Base-by-base conservation (phyloP, 2,888 invertebrate genomes). In the Stenodema calcarata region DNA sequence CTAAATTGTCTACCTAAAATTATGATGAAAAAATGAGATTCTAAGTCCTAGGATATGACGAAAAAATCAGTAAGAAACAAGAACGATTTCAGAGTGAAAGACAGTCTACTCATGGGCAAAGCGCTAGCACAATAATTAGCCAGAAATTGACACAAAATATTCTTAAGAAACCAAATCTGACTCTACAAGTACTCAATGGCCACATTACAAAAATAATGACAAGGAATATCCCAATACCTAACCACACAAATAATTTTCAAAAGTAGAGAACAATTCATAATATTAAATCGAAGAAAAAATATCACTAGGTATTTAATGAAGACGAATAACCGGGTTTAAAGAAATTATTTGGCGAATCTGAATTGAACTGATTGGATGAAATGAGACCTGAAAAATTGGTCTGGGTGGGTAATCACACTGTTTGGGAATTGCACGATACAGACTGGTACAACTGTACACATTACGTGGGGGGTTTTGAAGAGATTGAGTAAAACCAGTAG, bases 91-190 rank as follows among this genome's bases (percentile, higher is more conserved):
- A 42, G 35, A 82, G 16, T 35, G 50, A 78, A 78, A 44, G 54
- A 81, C 54, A 81, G 9, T 62, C 82, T 82, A 82, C 82, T 82
- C 82, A 82, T 30, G 82, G 82, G 82, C 82, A 82, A 82, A 82
- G 82, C 82, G 82, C 82, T 82, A 82, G 82, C 82, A 82, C 42
- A 62, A 82, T 44, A 14, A 30, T 35, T 73, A 73, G 73, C 73
- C 35, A 73, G 41, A 73, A 35, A 30, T 41, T n/a, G 41, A n/a
- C n/a, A 18, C 9, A 9, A 73, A 73, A 73, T 73, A 73, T 70
- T 27, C 16, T 30, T 4, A 73, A 73, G 30, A n/a, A 41, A 73
- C 41, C 11, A 35, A 73, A 73, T 73, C 12, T 35, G 41, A 41
- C 73, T 73, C 73, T 73, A 73, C 73, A 4, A 30, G 18, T 30